A percentile compares a stretch with the other conserved stretches of the same genome.
Conservation (phyloP, 2,113 vertebrate genomes). For the Dipodomys spectabilis region DNA sequence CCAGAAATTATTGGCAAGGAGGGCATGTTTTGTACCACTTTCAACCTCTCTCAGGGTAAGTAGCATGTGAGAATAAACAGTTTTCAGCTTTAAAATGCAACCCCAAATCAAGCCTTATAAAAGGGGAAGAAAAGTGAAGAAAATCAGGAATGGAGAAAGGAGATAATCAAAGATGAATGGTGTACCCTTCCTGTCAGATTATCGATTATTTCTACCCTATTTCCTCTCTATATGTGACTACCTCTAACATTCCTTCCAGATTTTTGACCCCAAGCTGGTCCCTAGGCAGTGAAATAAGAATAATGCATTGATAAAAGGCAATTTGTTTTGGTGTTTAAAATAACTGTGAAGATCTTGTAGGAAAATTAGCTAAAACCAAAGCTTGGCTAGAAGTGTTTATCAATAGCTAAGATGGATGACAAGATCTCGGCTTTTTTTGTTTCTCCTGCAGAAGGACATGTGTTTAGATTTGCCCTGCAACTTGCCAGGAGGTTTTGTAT, state of each 20-base stretch:
- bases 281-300: background rate
- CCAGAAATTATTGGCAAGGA: conserved; percentile 74
- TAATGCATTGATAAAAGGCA: background rate
- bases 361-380: conserved; percentile 75
- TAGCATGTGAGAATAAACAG: conserved; percentile 48
- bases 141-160: conserved; percentile 40
- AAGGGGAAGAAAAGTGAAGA: conserved; percentile 59
- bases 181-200: background rate
- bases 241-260: background rate
- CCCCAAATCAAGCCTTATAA: conserved; percentile 59
- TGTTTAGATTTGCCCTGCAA: conserved; percentile 80
- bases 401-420: conserved; percentile 71
- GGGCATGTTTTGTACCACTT: conserved; percentile 66
- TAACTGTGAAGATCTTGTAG: conserved; percentile 75
- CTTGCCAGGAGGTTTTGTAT: conserved; percentile 69
- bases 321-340: conserved; percentile 58
- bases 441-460: conserved; percentile 23
- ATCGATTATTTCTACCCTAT: background rate
- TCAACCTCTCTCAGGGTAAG: conserved; percentile 60
- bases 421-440: conserved; percentile 60
- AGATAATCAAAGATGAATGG: background rate
- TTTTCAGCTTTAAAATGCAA: conserved; percentile 70
- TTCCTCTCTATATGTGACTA: background rate
- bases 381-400: conserved; percentile 77
- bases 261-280: background rate